Evolutionary conservation across 2,888 invertebrate species (phyloP).

Genomic region (Eristalis arbustorum): DNA sequence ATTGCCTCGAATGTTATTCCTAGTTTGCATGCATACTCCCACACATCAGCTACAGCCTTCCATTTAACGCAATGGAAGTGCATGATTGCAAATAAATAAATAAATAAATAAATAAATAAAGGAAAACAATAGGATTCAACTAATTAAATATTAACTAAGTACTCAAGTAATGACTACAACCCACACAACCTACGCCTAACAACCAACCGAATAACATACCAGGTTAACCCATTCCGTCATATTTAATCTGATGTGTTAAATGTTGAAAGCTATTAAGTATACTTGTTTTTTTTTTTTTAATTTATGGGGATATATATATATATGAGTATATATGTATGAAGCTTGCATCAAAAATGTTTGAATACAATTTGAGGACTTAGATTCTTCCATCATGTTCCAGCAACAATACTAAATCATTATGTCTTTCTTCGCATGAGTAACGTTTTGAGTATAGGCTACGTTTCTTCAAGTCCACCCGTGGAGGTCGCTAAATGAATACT

Average conservation of each 20-base stretch:
- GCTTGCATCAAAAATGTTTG: slow-evolving; percentile 50
- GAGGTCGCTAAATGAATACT: slow-evolving; percentile 74
- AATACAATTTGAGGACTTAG: slow-evolving; percentile 49
- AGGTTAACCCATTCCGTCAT: slow-evolving; percentile 43
- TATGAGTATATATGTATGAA: slow-evolving; percentile 30
- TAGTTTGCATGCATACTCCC: neutral
- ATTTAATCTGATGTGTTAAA: slow-evolving; percentile 38
- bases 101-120: slow-evolving; percentile 12
- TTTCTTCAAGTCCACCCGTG: slow-evolving; percentile 75
- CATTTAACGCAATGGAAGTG: neutral
- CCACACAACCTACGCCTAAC: slow-evolving; percentile 39
- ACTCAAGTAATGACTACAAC: slow-evolving; percentile 3
- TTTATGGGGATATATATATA: slow-evolving; percentile 45
- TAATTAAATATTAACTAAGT: slow-evolving; percentile 5
- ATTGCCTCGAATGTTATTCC: slow-evolving; percentile 8
- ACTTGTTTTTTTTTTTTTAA: slow-evolving; percentile 23
- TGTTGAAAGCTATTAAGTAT: slow-evolving; percentile 57
- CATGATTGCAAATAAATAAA: slow-evolving; percentile 3
- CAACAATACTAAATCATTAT: slow-evolving; percentile 30
- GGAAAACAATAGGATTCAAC: neutral
- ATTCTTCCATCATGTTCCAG: slow-evolving; percentile 25
- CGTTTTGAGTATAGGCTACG: slow-evolving; percentile 81
- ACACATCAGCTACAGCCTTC: neutral
- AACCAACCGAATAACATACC: slow-evolving; percentile 27
- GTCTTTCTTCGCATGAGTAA: slow-evolving; percentile 78